Evolutionary conservation across 30 jellyfish, hydroid and myxozoan species (phyloP), one percentile per base, ranked within the genome.

Genomic region (Aurelia aurita): DNA sequence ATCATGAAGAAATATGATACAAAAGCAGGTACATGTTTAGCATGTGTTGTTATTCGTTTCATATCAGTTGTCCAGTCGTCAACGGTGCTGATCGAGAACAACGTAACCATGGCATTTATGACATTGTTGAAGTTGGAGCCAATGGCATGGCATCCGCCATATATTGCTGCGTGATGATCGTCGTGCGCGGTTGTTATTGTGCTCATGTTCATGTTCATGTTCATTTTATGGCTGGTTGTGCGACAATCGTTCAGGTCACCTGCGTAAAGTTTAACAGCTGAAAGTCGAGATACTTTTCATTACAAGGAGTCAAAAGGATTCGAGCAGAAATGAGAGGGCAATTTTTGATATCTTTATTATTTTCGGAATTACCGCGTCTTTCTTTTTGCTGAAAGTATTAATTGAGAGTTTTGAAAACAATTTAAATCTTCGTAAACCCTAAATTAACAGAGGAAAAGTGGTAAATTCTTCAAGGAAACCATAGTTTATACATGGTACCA

Each of bases 41-140:
- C 89, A 20, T 73, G 78, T 9, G 31, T 53, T 19, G 55, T 32
- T 22, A 90, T 10, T 2, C 13, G 63, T 16, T 77, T 55, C 53
- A 79, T 43, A 22, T 87, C 79, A 44, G 45, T 54, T 10, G 72
- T 55, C 98, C 98, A 91, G 70, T 91, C 83, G 77, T 91, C 98
- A 31, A 77, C 77, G 3, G 98, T 91, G 26, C 89, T 76, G 15
- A 86, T 65, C 8, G 86, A 91, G 63, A 91, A 91, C 96, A 91
- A 34, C 11, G 96, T 85, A 31, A 80, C 66, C 84, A 91, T 61
- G 58, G 96, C 89, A 35, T 63, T 58, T 20, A 71, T 18, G 5
- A 91, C 69, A 53, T 78, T 79, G 79, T 91, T 63, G 86, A 91
- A 85, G 23, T 72, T 69, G 79, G 25, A 67, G 16, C 29, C 69